Evolutionary conservation across 2,797 vertebrate genomes (phyloP).

Genomic region (Capromys pilorides): DNA sequence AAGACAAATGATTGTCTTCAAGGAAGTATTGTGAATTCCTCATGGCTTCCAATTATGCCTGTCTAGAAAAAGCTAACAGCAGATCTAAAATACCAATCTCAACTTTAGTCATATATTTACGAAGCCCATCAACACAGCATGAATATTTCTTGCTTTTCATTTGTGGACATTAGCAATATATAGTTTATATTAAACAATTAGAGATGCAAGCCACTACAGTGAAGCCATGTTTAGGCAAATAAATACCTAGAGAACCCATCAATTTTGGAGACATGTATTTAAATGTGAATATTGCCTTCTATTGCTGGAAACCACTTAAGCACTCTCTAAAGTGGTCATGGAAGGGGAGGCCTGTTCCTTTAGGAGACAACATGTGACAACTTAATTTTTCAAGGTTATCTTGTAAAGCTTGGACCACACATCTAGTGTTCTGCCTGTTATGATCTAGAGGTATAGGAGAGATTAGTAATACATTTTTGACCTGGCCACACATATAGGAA

Average conservation of each 20-base stretch:
- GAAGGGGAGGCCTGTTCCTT: constrained; percentile 74
- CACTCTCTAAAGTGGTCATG: constrained; percentile 80
- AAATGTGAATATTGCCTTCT: constrained; percentile 63
- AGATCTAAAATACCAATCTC: constrained; percentile 39
- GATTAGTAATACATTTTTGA: not conserved
- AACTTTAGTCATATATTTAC: constrained; percentile 55
- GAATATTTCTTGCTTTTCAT: constrained; percentile 32
- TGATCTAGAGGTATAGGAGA: not conserved
- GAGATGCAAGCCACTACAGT: constrained; percentile 46
- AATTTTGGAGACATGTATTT: constrained; percentile 61
- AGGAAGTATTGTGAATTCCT: constrained; percentile 31
- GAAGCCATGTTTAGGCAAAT: constrained; percentile 60
- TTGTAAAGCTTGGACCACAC: constrained; percentile 15
- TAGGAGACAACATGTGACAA: constrained; percentile 57
- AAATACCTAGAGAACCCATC: constrained; percentile 31
- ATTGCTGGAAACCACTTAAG: constrained; percentile 75
- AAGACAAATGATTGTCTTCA: constrained; percentile 52
- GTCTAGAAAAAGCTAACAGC: constrained; percentile 52
- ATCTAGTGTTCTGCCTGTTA: not conserved
- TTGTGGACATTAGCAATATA: constrained; percentile 16
- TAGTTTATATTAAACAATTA: constrained; percentile 67
- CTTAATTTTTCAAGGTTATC: constrained; percentile 14
- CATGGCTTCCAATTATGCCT: constrained; percentile 53
- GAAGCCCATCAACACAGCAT: constrained; percentile 2
- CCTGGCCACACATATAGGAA: not conserved